Base-by-base conservation (phyloP, 2,797 vertebrate species). In the Antennarius maculatus region DNA sequence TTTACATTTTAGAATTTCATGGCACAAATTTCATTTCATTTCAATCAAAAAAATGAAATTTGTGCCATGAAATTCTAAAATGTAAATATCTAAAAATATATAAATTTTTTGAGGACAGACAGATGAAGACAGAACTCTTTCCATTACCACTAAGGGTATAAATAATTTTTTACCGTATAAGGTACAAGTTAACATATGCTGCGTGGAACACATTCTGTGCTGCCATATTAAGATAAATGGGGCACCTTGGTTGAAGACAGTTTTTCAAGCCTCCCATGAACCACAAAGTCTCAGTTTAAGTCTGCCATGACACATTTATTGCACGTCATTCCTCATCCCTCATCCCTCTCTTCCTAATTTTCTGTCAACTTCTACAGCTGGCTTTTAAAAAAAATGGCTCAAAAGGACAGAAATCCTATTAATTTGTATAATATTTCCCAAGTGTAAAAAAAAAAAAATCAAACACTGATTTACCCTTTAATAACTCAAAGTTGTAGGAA, bases 141-240 rank as follows among this genome's bases (percentile, higher is more conserved):
- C 49, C 16, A 31, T 29, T 14, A 5, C 27, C 0, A 15, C 2
- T 8, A 43, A 6, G 2, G 12, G 2, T 47, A 39, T 23, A 23
- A 5, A 7, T n/a, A 6, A 29, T 12, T 11, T 27, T 46, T 46
- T 60, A 1, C 48, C 45, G 7, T 4, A 49, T n/a, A 27, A 5
- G 5, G 31, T 34, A 41, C 29, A 64, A 27, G 37, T 60, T 42
- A 71, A 61, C 17, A 51, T 55, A 17, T 27, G 57, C 63, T 61
- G 45, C 27, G 16, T 66, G 6, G 13, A 52, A 41, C 10, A 39
- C 18, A 42, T 17, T 50, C 47, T 16, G 6, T 31, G 31, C 31
- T 17, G 27, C 14, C n/a, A 31, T 37, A 17, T 37, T 7, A 63
- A 51, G 8, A n/a, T n/a, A 60, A 45, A 46, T 37, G 18, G 15